phyloP scores from a whole-genome alignment of 2,113 vertebrate species.

The Anhinga rufa region DNA sequence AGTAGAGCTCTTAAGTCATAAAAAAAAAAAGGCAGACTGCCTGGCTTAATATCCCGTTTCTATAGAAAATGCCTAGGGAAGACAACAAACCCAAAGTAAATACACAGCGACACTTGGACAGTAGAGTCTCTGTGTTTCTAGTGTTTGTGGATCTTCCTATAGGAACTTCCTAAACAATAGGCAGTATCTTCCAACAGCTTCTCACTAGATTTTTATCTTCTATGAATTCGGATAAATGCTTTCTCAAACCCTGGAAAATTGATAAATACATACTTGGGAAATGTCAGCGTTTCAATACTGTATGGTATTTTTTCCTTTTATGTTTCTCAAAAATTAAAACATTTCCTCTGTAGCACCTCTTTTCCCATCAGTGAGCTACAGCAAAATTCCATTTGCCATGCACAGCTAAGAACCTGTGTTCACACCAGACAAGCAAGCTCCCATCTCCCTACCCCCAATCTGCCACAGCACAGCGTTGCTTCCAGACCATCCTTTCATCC shows the following conservation, averaged over 20 bases:
- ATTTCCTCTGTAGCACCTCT: neutral
- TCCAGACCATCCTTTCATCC: neutral
- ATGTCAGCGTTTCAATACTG: neutral
- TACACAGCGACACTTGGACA: neutral
- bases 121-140: neutral
- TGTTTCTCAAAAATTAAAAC: neutral
- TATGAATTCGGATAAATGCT: neutral
- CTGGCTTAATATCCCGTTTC: neutral
- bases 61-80: neutral
- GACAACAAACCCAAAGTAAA: neutral
- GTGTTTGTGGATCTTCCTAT: neutral
- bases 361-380: neutral
- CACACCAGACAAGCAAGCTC: neutral
- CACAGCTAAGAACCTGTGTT: neutral
- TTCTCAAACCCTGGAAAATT: neutral
- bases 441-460: neutral
- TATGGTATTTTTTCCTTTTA: neutral
- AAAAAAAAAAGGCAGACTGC: neutral
- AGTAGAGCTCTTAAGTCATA: neutral
- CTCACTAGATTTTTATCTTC: neutral
- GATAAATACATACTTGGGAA: accelerated
- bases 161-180: neutral
- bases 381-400: neutral
- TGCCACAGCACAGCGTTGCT: neutral
- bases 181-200: neutral